A percentile compares a stretch with the other conserved stretches of the same genome.
These are phyloP conservation scores for Cuculus canorus DNA, from an alignment of 2,797 vertebrate genomes.

Conservation along the genomic window DNA sequence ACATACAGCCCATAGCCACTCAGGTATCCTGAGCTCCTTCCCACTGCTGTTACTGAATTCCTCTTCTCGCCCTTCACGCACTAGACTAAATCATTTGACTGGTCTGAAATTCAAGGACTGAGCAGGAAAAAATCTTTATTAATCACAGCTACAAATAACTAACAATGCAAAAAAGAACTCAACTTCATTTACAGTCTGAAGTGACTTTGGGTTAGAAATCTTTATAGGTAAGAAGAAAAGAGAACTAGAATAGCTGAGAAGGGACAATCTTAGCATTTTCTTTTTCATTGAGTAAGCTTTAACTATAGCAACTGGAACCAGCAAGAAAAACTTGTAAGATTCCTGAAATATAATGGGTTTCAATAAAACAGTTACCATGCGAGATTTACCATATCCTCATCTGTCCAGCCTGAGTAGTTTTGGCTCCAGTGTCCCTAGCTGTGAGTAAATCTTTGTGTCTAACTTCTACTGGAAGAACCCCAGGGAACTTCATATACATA, in stretches of 20 bases:
- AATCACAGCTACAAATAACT: background rate
- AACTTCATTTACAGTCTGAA: background rate
- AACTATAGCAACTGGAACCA: background rate
- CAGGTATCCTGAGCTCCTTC: background rate
- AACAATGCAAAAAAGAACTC: background rate
- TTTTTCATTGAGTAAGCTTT: background rate
- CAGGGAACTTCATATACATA: background rate
- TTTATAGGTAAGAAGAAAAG: background rate
- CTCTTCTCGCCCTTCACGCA: background rate
- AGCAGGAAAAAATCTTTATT: background rate
- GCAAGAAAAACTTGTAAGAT: background rate
- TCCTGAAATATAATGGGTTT: background rate
- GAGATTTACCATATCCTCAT: background rate
- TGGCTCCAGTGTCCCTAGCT: background rate
- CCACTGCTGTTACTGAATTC: background rate
- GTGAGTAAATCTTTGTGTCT: slow-evolving; percentile 4
- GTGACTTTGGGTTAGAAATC: background rate
- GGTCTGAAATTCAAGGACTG: background rate
- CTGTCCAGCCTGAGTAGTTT: background rate
- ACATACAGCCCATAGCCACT: background rate
- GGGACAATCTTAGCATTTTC: background rate
- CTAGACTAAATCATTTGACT: background rate
- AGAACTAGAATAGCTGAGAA: background rate
- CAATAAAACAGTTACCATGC: background rate
- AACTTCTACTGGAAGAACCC: background rate